phyloP scores from a whole-genome alignment of 2,888 invertebrate genomes.

The Volucella bombylans region DNA sequence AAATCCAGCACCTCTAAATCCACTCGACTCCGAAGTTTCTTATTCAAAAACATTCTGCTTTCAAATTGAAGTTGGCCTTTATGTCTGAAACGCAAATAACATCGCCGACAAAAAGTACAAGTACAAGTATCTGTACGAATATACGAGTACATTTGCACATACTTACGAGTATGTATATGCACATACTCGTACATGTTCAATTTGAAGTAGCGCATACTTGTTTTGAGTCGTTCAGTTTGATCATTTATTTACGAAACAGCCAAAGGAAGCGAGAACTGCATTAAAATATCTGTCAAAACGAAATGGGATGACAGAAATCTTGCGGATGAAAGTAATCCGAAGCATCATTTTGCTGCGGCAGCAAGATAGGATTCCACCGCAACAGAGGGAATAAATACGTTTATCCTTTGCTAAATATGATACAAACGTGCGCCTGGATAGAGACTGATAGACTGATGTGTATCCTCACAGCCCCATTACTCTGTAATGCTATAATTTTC shows the following conservation, averaged over 20 bases:
- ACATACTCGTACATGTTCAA: background rate
- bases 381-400: slow-evolving; percentile 22
- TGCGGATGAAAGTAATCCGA: slow-evolving; percentile 30
- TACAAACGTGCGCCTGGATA: slow-evolving; percentile 42
- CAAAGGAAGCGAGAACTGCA: slow-evolving; percentile 34
- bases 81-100: slow-evolving; percentile 15
- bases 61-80: background rate
- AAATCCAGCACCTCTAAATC: background rate
- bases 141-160: too few relatives aligned
- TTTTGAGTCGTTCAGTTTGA: background rate
- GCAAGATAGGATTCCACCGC: slow-evolving; percentile 7
- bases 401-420: slow-evolving; percentile 4
- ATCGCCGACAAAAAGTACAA: slow-evolving; percentile 5
- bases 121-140: background rate
- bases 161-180: too few relatives aligned
- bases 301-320: slow-evolving; percentile 26
- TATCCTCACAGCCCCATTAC: slow-evolving; percentile 19
- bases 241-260: slow-evolving; percentile 26
- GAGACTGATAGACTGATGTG: slow-evolving; percentile 25
- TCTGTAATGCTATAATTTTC: slow-evolving; percentile 27
- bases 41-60: slow-evolving; percentile 6
- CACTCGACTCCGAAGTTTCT: slow-evolving; percentile 1
- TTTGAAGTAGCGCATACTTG: slow-evolving; percentile 3
- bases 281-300: slow-evolving; percentile 42
- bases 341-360: background rate